These are phyloP conservation scores for Brachionus paranguensis DNA, from an alignment of 1,140 invertebrate genomes.

Conservation along the genomic window DNA sequence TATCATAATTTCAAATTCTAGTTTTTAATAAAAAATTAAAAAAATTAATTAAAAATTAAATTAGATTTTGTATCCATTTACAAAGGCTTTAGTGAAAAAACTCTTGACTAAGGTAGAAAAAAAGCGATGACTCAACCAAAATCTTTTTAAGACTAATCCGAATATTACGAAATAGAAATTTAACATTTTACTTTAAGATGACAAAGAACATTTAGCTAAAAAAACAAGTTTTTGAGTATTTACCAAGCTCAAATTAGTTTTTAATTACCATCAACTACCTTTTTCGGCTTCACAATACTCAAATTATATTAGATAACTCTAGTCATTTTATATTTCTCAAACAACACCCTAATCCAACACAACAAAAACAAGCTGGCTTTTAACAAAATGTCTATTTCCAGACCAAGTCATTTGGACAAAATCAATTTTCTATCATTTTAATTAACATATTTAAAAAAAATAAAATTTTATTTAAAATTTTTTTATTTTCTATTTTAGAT, in stretches of 20 bases:
- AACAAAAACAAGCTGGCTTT: not conserved
- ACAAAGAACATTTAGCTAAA: not conserved
- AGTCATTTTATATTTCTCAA: constrained; percentile 6
- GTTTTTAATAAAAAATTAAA: not conserved
- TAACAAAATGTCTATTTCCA: not conserved
- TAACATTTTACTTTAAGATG: not conserved
- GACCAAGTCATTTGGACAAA: not conserved
- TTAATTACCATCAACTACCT: constrained; percentile 6
- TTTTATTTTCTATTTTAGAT: not conserved
- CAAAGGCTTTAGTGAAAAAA: not conserved
- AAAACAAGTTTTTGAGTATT: not conserved
- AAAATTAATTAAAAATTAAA: not conserved
- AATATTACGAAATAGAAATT: not conserved
- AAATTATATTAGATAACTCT: constrained; percentile 28
- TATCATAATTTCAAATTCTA: not conserved
- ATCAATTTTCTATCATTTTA: not conserved
- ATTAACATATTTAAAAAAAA: not conserved
- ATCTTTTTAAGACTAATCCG: not conserved
- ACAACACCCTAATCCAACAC: constrained; percentile 1
- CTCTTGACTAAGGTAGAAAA: not conserved
- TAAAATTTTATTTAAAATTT: not conserved
- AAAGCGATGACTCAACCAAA: not conserved
- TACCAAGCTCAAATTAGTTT: constrained; percentile 23
- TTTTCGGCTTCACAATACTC: not conserved
- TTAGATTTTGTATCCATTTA: not conserved